A percentile compares a stretch with the other conserved stretches of the same genome.
Conservation (phyloP, 2,797 vertebrate species). For the Acropternis orthonyx region DNA sequence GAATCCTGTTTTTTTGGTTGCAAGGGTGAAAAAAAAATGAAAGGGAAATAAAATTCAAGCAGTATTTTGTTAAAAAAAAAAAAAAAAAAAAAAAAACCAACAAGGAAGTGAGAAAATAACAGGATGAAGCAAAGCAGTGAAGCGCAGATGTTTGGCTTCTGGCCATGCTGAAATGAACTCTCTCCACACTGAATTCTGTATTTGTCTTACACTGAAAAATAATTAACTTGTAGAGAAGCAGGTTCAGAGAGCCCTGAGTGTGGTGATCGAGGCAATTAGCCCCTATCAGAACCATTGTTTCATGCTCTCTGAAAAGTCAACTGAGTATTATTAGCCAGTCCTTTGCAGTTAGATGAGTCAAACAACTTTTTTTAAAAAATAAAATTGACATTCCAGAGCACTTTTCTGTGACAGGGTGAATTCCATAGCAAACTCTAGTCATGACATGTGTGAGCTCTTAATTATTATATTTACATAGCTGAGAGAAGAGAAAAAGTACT, state of each 20-base stretch:
- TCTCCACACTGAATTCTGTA: conserved; percentile 16
- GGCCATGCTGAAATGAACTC: conserved; percentile 21
- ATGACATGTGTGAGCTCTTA: neutral
- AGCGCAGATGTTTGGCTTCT: conserved; percentile 40
- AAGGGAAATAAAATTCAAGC: neutral
- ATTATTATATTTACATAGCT: neutral
- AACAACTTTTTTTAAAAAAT: conserved; percentile 6
- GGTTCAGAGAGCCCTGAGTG: conserved; percentile 11
- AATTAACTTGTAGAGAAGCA: conserved; percentile 52
- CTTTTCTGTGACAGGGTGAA: neutral
- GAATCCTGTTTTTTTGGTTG: fast-evolving
- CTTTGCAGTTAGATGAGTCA: conserved; percentile 26
- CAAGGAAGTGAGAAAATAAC: neutral
- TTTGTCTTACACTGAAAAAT: conserved; percentile 32
- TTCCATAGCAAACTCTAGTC: neutral
- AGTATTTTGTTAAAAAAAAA: neutral
- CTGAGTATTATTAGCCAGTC: neutral
- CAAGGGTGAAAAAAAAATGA: neutral
- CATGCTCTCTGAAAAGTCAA: conserved; percentile 19
- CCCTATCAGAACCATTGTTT: conserved; percentile 33
- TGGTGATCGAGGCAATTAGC: conserved; percentile 46
- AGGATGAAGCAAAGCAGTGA: neutral
- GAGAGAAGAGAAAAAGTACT: neutral
- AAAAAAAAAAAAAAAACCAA: neutral
- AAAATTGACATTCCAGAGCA: neutral